phyloP scores from a whole-genome alignment of 1,140 invertebrate species.

The Eriosoma lanigerum region DNA sequence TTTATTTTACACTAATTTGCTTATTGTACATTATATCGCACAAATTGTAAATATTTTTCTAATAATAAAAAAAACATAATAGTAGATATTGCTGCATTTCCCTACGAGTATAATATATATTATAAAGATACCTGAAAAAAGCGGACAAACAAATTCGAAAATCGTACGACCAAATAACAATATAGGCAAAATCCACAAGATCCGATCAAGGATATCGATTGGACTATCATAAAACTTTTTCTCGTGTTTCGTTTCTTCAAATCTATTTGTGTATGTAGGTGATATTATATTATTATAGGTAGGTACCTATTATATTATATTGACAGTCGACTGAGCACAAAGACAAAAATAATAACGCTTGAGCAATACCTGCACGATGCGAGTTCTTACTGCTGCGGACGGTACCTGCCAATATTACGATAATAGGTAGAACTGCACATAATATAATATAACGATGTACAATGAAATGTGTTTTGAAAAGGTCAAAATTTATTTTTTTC shows the following conservation, averaged over 20 bases:
- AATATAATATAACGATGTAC: not conserved
- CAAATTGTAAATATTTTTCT: too few relatives aligned
- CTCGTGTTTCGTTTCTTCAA: not conserved
- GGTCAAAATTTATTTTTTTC: slow-evolving; percentile 15
- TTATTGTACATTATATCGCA: too few relatives aligned
- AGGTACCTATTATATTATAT: not conserved
- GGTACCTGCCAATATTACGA: not conserved
- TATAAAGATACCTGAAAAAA: too few relatives aligned
- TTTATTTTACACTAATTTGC: too few relatives aligned
- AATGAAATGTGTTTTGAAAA: not conserved
- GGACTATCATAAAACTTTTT: not conserved
- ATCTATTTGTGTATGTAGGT: not conserved
- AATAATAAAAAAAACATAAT: too few relatives aligned
- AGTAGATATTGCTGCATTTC: too few relatives aligned
- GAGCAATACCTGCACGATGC: not conserved
- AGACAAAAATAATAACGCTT: not conserved
- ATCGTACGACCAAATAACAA: too few relatives aligned
- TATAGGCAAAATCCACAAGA: too few relatives aligned
- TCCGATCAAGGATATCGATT: too few relatives aligned
- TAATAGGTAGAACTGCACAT: not conserved
- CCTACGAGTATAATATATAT: too few relatives aligned
- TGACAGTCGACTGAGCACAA: not conserved
- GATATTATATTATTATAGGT: too few relatives aligned
- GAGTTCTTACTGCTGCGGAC: not conserved
- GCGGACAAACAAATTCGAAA: too few relatives aligned